Evolutionary conservation across 2,113 vertebrate genomes (phyloP), one percentile per base, ranked within the genome.

Genomic region (Gopherus evgoodei): DNA sequence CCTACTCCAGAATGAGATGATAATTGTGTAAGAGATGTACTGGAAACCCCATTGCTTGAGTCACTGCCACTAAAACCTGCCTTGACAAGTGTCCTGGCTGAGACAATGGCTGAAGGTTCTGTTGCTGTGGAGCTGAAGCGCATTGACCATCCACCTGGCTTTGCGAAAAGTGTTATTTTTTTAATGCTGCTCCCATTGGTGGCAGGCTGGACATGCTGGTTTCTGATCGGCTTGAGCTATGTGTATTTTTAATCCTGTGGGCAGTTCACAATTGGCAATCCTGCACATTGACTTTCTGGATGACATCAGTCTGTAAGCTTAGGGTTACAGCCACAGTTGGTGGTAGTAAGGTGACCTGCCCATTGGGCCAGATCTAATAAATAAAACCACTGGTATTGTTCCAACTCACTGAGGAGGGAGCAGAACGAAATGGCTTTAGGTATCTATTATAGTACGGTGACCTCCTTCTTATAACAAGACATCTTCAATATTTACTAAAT

Each of bases 341-440:
- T 27, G 88, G 19, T 21, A 3, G 29, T 38, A 38, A 0, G 0
- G 3, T 29, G 38, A 6, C 4, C 38, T 83, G 69, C 89, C 83
- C 16, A 69, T 72, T 12, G 85, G 21, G 9, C 47, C 24, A 89
- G 35, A 79, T 85, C 38, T 29, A 90, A 82, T 52, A 9, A 6
- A 49, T 29, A 24, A 84, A 52, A 24, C 0, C 6, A 81, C 72
- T 38, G 17, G 57, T 16, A n/a, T 59, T 75, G 57, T n/a, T 85
- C 42, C 62, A 87, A 88, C 76, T 27, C 57, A 86, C 62, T 2
- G 52, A 54, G 69, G 81, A 19, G n/a, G 0, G 35, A 54, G 75
- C 0, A 0, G 56, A 44, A 85, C 80, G 59, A 54, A 79, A 65
- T 4, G 3, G 12, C 47, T 11, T 2, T 0, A n/a, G 86, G 57